Evolutionary conservation across 2,797 vertebrate species (phyloP).

Genomic region (Siniperca undulata): DNA sequence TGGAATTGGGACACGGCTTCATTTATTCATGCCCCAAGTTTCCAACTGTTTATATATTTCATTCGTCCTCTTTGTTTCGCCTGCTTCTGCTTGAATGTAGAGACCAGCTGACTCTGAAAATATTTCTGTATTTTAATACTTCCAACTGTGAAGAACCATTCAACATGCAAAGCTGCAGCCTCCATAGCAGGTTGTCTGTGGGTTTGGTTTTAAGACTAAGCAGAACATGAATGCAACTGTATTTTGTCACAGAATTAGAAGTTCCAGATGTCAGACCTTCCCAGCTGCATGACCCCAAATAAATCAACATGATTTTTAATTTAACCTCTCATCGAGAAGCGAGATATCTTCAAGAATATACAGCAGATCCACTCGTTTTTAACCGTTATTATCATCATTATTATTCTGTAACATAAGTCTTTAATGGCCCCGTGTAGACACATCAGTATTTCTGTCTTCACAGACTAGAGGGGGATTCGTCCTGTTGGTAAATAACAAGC

Average conservation of each 20-base stretch:
- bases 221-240: background rate
- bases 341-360: background rate
- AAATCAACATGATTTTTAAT: background rate
- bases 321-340: too few relatives aligned
- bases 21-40: background rate
- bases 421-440: background rate
- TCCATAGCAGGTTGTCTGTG: background rate
- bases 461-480: background rate
- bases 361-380: background rate
- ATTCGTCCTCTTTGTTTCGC: background rate
- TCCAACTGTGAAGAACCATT: too few relatives aligned
- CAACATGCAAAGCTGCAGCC: background rate
- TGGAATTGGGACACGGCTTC: background rate
- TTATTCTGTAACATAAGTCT: background rate
- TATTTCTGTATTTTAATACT: background rate
- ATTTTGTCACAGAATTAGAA: too few relatives aligned
- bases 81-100: background rate
- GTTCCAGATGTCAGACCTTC: too few relatives aligned
- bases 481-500: constrained; percentile 1
- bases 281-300: background rate
- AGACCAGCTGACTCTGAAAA: background rate
- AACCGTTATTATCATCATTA: background rate
- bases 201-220: background rate
- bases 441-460: background rate
- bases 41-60: background rate